Evolutionary conservation across 1,140 invertebrate genomes (phyloP).

Genomic region (Drosophila sproati): DNA sequence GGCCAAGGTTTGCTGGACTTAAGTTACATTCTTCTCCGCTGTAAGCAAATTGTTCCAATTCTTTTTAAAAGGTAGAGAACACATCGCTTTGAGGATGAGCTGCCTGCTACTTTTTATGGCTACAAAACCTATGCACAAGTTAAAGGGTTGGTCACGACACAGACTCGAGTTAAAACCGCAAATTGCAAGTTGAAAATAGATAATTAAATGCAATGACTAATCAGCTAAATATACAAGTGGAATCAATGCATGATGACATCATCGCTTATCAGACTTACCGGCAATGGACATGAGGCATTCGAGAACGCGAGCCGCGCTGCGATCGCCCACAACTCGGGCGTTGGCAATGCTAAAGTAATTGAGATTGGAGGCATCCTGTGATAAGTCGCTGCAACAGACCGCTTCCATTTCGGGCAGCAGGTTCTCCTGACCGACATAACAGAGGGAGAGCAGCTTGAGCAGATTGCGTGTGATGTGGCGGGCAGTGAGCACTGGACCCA

Average conservation of each 20-base stretch:
- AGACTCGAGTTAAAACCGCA: too few relatives aligned
- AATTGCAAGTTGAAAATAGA: not conserved
- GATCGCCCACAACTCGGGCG: conserved; percentile 90
- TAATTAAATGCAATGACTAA: not conserved
- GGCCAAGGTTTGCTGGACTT: too few relatives aligned
- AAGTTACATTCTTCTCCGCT: too few relatives aligned
- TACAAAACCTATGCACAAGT: too few relatives aligned
- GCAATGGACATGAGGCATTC: conserved; percentile 94
- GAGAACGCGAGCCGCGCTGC: conserved; percentile 92
- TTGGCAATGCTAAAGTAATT: conserved; percentile 87
- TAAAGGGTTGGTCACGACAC: too few relatives aligned
- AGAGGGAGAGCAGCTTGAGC: conserved; percentile 96
- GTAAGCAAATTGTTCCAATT: too few relatives aligned
- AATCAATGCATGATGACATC: conserved; percentile 48
- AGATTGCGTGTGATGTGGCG: conserved; percentile 96
- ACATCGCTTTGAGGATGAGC: too few relatives aligned
- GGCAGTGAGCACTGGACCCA: conserved; percentile 97
- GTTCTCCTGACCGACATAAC: conserved; percentile 95
- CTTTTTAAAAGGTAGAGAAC: too few relatives aligned
- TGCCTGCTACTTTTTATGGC: too few relatives aligned
- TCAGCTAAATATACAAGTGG: not conserved
- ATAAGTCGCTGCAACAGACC: conserved; percentile 53
- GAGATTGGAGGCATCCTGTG: conserved; percentile 81
- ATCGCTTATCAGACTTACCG: conserved; percentile 84
- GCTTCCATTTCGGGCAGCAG: conserved; percentile 85